Evolutionary conservation across 1,140 invertebrate genomes (phyloP).

Genomic region (Drosophila punjabiensis): DNA sequence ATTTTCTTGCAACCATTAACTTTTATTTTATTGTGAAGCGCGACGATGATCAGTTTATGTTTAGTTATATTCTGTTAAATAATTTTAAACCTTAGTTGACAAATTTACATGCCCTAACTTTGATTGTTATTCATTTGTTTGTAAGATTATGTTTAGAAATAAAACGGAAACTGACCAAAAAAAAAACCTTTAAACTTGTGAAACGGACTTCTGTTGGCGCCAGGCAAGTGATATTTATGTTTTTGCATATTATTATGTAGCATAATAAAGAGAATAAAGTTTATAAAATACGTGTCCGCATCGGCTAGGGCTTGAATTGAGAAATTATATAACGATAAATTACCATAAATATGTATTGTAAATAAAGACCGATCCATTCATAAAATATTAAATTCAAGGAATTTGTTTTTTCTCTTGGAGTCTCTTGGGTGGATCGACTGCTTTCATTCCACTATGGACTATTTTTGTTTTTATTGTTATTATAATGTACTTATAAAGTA

Average conservation of each 20-base stretch:
- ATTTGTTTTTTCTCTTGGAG: conserved; percentile 4
- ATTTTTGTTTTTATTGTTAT: too few species aligned
- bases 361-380: conserved; percentile 33
- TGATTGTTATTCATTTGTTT: conserved; percentile 72
- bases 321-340: conserved; percentile 16
- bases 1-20: conserved; percentile 11
- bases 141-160: conserved; percentile 62
- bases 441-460: too few species aligned
- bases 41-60: conserved; percentile 39
- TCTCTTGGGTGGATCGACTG: too few species aligned
- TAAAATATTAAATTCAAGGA: conserved; percentile 20
- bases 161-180: conserved; percentile 57
- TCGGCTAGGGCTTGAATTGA: conserved; percentile 58
- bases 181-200: conserved; percentile 13
- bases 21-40: conserved; percentile 39
- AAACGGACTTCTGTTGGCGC: conserved; percentile 12
- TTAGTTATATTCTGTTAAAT: conserved; percentile 75
- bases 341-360: conserved; percentile 43
- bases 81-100: conserved; percentile 76
- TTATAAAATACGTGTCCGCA: conserved; percentile 27
- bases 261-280: conserved; percentile 9
- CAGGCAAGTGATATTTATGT: conserved; percentile 65
- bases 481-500: too few species aligned
- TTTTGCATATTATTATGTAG: conserved; percentile 20
- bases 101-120: conserved; percentile 36